phyloP scores from a whole-genome alignment of 2,888 invertebrate species.

The Strigamia maritima region DNA sequence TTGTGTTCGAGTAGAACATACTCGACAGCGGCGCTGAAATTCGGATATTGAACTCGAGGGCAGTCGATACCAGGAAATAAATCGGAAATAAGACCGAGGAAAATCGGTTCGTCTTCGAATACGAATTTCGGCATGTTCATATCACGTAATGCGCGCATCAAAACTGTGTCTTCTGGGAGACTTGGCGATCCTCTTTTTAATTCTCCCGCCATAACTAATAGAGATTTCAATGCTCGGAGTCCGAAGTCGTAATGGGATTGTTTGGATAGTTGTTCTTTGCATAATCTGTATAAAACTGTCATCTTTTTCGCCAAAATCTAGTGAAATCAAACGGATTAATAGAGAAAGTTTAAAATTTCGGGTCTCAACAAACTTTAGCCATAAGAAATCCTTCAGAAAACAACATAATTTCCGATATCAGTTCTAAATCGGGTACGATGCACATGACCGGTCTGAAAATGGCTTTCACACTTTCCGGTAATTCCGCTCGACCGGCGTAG shows the following conservation, averaged over 20 bases:
- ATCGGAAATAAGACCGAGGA: conserved; percentile 81
- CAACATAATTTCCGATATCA: conserved; percentile 86
- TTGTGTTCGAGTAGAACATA: conserved; percentile 64
- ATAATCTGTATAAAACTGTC: conserved; percentile 84
- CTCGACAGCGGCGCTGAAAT: conserved; percentile 76
- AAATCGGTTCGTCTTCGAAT: conserved; percentile 84
- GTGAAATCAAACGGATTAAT: conserved; percentile 22
- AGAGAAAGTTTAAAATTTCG: not conserved
- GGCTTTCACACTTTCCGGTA: conserved; percentile 89
- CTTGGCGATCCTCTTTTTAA: conserved; percentile 74
- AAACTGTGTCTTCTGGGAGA: conserved; percentile 76
- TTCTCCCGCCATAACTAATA: conserved; percentile 86
- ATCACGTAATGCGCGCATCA: conserved; percentile 81
- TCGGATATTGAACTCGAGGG: conserved; percentile 80
- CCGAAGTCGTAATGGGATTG: conserved; percentile 95
- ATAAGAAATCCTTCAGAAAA: conserved; percentile 88
- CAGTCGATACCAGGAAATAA: conserved; percentile 87
- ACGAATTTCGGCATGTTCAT: conserved; percentile 93
- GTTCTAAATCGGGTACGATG: conserved; percentile 83
- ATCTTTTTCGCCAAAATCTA: conserved; percentile 83
- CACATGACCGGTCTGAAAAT: conserved; percentile 88
- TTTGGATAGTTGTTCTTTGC: conserved; percentile 82
- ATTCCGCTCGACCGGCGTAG: conserved; percentile 83
- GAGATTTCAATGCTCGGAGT: conserved; percentile 82
- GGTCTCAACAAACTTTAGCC: conserved; percentile 66